Percentiles rank a stretch among this genome's conserved stretches.
Evolutionary conservation across 2,113 vertebrate species (phyloP).

Genomic region (Phocoena sinus): DNA sequence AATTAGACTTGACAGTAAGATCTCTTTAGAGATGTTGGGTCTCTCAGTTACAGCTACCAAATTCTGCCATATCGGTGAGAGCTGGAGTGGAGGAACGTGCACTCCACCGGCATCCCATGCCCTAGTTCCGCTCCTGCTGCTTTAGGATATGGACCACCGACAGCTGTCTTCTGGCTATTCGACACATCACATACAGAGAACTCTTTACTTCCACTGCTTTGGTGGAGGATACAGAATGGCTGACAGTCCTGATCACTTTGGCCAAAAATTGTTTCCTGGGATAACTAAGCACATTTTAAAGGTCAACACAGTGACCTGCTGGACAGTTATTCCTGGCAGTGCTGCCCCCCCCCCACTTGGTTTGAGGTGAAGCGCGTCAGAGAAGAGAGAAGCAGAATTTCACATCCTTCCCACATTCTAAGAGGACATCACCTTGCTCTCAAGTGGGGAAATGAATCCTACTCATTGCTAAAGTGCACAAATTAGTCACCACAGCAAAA

Average conservation of each 20-base stretch:
- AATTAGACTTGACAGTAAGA: background rate
- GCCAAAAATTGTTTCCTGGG: background rate
- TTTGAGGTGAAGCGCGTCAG: background rate
- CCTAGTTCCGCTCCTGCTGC: background rate
- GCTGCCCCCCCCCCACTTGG: background rate
- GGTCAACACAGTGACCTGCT: background rate
- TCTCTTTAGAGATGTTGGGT: background rate
- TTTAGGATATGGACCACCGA: background rate
- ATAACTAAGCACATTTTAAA: background rate
- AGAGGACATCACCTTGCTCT: background rate
- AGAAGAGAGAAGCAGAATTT: background rate
- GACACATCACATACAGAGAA: background rate
- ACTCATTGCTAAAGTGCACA: background rate
- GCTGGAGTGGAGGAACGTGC: background rate
- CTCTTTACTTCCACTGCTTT: background rate
- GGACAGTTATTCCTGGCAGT: background rate
- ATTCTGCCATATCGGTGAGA: background rate
- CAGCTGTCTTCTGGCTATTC: background rate
- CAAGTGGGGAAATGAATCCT: background rate
- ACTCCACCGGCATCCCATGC: accelerated
- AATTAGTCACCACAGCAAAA: slow-evolving; percentile 13
- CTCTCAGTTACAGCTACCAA: background rate
- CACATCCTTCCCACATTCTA: background rate
- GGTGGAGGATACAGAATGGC: background rate
- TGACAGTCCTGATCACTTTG: background rate